Evolutionary conservation across 2,888 invertebrate genomes (phyloP).

Genomic region (Iphiclides podalirius): DNA sequence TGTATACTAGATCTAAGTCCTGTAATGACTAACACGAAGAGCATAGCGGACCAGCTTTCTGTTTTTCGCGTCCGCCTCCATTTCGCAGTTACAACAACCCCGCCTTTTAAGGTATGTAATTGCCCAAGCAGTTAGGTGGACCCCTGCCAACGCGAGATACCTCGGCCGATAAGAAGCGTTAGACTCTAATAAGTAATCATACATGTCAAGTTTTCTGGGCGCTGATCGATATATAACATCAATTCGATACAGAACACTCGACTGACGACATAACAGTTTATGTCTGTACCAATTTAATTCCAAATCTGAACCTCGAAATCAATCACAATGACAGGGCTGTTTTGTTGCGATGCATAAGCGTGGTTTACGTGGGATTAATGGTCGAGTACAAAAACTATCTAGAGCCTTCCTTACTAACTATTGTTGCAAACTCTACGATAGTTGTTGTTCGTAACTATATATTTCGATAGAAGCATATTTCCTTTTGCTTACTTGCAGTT

Average conservation of each 20-base stretch:
- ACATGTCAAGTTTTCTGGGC: conserved; percentile 7
- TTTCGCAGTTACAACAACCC: conserved; percentile 21
- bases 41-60: conserved; percentile 33
- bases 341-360: too few species aligned
- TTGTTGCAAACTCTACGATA: too few species aligned
- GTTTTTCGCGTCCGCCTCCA: conserved; percentile 30
- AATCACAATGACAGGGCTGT: too few species aligned
- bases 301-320: too few species aligned
- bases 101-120: conserved; percentile 31
- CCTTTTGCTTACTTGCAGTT: too few species aligned
- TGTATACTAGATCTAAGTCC: too few species aligned
- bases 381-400: too few species aligned
- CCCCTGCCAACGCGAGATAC: conserved; percentile 1
- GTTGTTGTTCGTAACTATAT: too few species aligned
- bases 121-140: conserved; percentile 27
- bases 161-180: conserved; percentile 6
- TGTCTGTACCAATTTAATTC: neutral
- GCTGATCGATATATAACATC: conserved; percentile 4
- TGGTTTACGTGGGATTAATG: too few species aligned
- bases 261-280: neutral
- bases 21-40: conserved; percentile 25
- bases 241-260: neutral
- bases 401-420: too few species aligned
- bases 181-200: conserved; percentile 12
- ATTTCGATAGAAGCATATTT: too few species aligned